These are phyloP conservation scores for Lycophotia porphyrea DNA, from an alignment of 2,888 invertebrate genomes.

Conservation along the genomic window DNA sequence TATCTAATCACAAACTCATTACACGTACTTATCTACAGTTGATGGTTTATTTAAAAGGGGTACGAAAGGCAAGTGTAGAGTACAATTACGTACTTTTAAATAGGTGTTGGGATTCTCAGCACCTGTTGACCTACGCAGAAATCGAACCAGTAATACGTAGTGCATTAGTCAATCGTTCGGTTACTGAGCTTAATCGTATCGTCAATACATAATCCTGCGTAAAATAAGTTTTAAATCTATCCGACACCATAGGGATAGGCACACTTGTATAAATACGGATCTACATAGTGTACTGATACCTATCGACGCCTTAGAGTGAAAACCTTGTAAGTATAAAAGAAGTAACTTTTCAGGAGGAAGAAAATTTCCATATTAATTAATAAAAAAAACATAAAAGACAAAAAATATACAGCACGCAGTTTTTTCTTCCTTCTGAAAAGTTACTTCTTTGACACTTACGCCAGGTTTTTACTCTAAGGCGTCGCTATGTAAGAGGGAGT, in stretches of 20 bases:
- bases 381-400: too few relatives aligned
- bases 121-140: background rate
- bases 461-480: too few relatives aligned
- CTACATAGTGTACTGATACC: conserved; percentile 8
- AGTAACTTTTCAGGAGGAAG: too few relatives aligned
- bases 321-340: too few relatives aligned
- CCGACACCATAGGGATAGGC: background rate
- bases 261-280: background rate
- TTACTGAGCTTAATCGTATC: background rate
- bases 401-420: too few relatives aligned
- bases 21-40: background rate
- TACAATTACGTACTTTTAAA: background rate
- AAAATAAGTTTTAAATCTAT: background rate
- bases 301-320: too few relatives aligned
- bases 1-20: background rate
- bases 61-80: background rate
- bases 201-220: background rate
- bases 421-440: too few relatives aligned
- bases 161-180: background rate
- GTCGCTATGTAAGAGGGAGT: too few relatives aligned
- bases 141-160: background rate
- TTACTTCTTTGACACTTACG: too few relatives aligned
- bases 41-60: background rate
- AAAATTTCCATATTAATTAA: too few relatives aligned
- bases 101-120: background rate